Evolutionary conservation across 2,113 vertebrate genomes (phyloP), one percentile per base, ranked within the genome.

Genomic region (Heloderma charlesbogerti): DNA sequence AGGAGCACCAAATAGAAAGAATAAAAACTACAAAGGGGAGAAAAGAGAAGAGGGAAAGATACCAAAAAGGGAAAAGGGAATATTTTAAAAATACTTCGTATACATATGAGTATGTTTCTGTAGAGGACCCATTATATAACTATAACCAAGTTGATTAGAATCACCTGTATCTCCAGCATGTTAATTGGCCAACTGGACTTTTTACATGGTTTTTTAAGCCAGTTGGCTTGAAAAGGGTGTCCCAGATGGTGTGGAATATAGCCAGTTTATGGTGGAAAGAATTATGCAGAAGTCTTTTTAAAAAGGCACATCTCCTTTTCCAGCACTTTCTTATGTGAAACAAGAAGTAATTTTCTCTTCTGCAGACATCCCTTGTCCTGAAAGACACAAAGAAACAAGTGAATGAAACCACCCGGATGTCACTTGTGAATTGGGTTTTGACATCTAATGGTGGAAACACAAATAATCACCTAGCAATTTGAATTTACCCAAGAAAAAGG

Each of bases 401-500:
- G 69, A 95, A 92, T 94, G 88, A 18, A 89, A 37, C 57, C 92
- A 93, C 86, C 89, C 34, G 90, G 81, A 60, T 87, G 94, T 91
- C 83, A 91, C 90, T 91, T 92, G 45, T 88, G 91, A 94, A 94
- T 89, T 77, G 25, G 81, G 40, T 37, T 78, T 78, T 94, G 85
- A 93, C 90, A 90, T 89, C 92, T 93, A 91, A 94, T 13, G 25
- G 96, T 94, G 75, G 82, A 90, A 90, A 92, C 89, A 1, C 37
- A 31, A 89, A 94, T 90, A 88, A 85, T 37, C 89, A 88, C 67
- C 79, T 88, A 87, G 88, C 43, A 94, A 92, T 94, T 94, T 95
- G 93, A 94, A 92, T 94, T 94, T 96, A 93, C 90, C 91, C 92
- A 92, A 94, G 84, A 43, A 60, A 66, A 92, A 86, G 84, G 92